These are phyloP conservation scores for Anguilla anguilla DNA, from an alignment of 2,797 vertebrate genomes.

Conservation along the genomic window DNA sequence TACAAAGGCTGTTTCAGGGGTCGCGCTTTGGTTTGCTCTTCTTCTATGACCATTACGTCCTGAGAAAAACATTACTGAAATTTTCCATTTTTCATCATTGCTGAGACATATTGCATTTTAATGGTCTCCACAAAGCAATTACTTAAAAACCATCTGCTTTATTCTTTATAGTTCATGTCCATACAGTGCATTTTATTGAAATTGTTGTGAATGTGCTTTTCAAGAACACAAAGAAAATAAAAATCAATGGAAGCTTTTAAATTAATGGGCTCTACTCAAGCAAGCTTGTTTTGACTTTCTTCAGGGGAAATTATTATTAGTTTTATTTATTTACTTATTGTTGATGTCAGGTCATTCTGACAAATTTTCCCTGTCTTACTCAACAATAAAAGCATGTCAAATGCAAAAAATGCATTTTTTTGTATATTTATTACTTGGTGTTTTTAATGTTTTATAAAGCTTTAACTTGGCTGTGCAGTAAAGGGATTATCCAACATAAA, in stretches of 20 bases:
- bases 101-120: not conserved
- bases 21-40: not conserved
- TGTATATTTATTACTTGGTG: not conserved
- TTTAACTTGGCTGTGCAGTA: not conserved
- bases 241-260: constrained; percentile 18
- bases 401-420: not conserved
- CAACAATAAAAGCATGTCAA: not conserved
- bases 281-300: not conserved
- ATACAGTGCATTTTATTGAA: constrained; percentile 5
- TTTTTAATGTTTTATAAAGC: not conserved
- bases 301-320: not conserved
- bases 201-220: constrained; percentile 5
- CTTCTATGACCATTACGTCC: not conserved
- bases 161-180: not conserved
- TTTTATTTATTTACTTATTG: not conserved
- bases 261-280: not conserved
- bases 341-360: not conserved
- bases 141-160: constrained; percentile 11
- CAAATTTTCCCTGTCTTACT: not conserved
- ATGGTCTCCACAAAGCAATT: not conserved
- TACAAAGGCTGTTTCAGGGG: not conserved
- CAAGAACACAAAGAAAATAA: constrained; percentile 11
- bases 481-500: not conserved
- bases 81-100: constrained; percentile 10
- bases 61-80: not conserved